Base-by-base conservation (phyloP, 2,888 invertebrate genomes). In the Cenopis cana region DNA sequence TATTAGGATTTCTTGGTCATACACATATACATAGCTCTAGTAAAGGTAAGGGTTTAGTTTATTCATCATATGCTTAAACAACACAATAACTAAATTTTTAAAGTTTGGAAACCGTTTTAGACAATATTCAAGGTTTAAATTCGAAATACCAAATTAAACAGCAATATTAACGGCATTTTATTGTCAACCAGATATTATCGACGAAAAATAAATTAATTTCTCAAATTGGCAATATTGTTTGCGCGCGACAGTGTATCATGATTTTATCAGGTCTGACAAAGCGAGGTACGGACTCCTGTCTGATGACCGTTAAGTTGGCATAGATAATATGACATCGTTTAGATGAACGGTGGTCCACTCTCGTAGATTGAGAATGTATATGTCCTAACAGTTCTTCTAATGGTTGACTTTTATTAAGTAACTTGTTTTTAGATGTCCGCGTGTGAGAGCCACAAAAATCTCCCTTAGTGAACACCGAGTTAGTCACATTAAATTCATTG, bases 271-370 rank as follows among this genome's bases (percentile, higher is more conserved):
- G 80, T 80, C 75, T 78, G 79, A 81, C 81, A 85, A 84, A 85
- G 85, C 84, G 84, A 85, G 78, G 81, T 78, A 82, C 52, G 55
- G 61, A 29, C 71, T 85, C 84, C 82, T 80, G 75, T 76, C 72
- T 74, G 70, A 71, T 38, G 80, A 89, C 90, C 89, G 90, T 90
- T 90, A 90, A 81, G 81, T 85, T 84, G 88, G 83, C 90, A 89
- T 81, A 89, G 85, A 87, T 89, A 82, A 80, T 74, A 79, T 89
- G 90, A 88, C 90, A 88, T 87, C 81, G 84, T 85, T 88, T 80
- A 79, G 78, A 73, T 75, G 73, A 77, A 77, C 80, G 79, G 77
- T 75, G 79, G 77, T 76, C 78, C 76, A 69, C 76, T 74, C 64
- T 74, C 60, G 69, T 67, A 74, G 73, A 76, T 77, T 72, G 73